phyloP scores from a whole-genome alignment of 2,113 vertebrate genomes.

The Neomonachus schauinslandi region DNA sequence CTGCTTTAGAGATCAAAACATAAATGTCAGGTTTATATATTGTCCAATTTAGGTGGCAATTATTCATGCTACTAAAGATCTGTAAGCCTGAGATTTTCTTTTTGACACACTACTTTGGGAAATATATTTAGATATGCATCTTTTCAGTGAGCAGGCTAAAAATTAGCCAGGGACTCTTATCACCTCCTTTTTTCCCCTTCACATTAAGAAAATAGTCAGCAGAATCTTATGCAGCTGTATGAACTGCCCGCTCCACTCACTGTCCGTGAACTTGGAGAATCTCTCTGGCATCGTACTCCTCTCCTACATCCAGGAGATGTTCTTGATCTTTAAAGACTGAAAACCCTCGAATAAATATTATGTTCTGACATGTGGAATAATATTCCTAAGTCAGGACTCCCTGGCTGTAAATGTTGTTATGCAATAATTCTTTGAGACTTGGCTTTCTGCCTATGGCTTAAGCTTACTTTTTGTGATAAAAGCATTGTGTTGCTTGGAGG shows the following conservation, averaged over 20 bases:
- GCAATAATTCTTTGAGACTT: background rate
- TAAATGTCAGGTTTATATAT: background rate
- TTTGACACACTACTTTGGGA: background rate
- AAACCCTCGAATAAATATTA: background rate
- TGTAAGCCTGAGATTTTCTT: background rate
- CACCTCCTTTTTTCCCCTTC: background rate
- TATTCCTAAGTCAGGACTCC: background rate
- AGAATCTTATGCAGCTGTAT: background rate
- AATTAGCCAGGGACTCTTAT: background rate
- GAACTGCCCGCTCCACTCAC: background rate
- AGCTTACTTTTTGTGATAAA: background rate
- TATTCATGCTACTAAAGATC: background rate
- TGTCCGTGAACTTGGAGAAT: background rate
- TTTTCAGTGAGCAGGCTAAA: constrained; percentile 21
- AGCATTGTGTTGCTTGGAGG: background rate
- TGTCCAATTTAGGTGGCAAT: background rate
- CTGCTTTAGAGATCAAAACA: background rate
- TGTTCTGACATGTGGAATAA: no score
- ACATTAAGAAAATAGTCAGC: background rate
- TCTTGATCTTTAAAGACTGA: background rate
- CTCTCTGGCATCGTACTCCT: background rate
- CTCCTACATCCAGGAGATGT: background rate
- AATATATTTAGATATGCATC: background rate
- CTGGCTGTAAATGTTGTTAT: background rate
- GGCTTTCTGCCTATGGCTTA: background rate